These are phyloP conservation scores for Pagetopsis macropterus DNA, from an alignment of 2,797 vertebrate species.

Conservation along the genomic window DNA sequence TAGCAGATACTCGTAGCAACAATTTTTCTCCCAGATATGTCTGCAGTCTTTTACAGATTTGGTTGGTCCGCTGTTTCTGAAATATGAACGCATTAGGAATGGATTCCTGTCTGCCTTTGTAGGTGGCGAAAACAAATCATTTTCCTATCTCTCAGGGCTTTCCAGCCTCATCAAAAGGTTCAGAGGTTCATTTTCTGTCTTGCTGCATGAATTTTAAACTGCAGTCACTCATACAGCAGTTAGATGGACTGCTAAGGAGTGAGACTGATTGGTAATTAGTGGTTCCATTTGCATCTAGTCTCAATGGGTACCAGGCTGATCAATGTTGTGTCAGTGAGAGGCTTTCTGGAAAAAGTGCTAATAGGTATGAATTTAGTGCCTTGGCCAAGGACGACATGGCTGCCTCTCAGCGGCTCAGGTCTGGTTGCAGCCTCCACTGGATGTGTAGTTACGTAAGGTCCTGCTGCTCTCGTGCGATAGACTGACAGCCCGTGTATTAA, in stretches of 20 bases:
- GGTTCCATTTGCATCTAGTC: constrained; percentile 78
- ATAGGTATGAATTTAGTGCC: constrained; percentile 70
- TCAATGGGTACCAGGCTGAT: constrained; percentile 71
- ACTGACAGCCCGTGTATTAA: constrained; percentile 79
- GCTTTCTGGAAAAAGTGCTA: constrained; percentile 64
- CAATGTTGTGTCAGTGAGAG: constrained; percentile 74
- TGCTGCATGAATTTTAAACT: constrained; percentile 73
- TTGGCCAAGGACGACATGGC: constrained; percentile 60
- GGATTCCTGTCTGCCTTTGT: constrained; percentile 52
- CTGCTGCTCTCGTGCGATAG: constrained; percentile 66
- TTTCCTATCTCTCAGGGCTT: constrained; percentile 55
- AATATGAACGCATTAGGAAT: constrained; percentile 51
- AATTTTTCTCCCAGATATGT: constrained; percentile 10
- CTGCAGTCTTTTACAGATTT: constrained; percentile 25
- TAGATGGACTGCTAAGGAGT: constrained; percentile 76
- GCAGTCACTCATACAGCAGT: constrained; percentile 63
- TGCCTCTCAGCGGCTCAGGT: constrained; percentile 44
- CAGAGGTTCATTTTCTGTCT: constrained; percentile 68
- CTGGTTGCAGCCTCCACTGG: constrained; percentile 45
- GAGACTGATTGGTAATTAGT: constrained; percentile 83
- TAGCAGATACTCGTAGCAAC: constrained; percentile 31
- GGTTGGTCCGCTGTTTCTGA: constrained; percentile 32
- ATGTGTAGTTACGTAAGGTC: constrained; percentile 70
- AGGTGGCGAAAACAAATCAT: constrained; percentile 66
- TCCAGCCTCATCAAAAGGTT: constrained; percentile 67